Conservation (phyloP, 2,888 invertebrate genomes). For the Melieria omissa region DNA sequence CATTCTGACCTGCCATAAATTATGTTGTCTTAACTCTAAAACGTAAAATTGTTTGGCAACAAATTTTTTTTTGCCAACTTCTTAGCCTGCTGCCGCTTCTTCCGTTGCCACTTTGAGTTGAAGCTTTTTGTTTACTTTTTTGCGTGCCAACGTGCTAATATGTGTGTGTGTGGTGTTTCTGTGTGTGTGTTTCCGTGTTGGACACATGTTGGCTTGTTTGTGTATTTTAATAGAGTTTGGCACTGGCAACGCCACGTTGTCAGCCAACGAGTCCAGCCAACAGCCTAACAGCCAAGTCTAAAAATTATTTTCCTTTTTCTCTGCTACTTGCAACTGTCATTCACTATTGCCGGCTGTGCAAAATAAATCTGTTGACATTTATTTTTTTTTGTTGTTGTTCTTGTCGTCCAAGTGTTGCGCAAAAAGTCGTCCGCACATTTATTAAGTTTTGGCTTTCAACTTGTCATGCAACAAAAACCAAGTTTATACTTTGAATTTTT, state of each 20-base stretch:
- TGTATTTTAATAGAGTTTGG: background rate
- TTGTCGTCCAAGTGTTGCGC: background rate
- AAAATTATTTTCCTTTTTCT: background rate
- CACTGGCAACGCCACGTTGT: background rate
- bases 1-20: conserved; percentile 41
- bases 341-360: background rate
- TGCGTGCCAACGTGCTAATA: background rate
- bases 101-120: too few relatives aligned
- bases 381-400: background rate
- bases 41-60: conserved; percentile 33
- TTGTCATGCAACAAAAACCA: too few relatives aligned
- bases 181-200: background rate
- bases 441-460: too few relatives aligned
- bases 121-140: background rate
- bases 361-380: conserved; percentile 13
- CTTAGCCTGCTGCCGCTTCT: background rate
- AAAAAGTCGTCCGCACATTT: too few relatives aligned
- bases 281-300: too few relatives aligned
- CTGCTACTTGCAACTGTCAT: background rate
- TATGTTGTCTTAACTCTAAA: conserved; percentile 45
- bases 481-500: too few relatives aligned
- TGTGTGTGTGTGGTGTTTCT: background rate
- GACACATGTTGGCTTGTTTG: background rate
- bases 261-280: too few relatives aligned
- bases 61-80: conserved; percentile 17